These are phyloP conservation scores for Dolichallabes microphthalmus DNA, from an alignment of 2,113 vertebrate species.

Conservation along the genomic window DNA sequence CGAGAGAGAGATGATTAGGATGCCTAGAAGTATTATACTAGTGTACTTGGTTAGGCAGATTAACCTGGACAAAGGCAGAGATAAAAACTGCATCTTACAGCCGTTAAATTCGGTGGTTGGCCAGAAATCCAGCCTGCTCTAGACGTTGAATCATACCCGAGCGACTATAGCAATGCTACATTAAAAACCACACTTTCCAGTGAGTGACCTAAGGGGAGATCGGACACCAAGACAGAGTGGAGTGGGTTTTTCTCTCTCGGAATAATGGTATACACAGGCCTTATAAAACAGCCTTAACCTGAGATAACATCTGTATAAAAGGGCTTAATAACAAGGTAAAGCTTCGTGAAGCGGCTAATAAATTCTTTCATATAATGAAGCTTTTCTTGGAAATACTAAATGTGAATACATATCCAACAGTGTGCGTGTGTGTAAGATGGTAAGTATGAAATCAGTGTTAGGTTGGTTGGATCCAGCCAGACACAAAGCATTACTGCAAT, in stretches of 20 bases:
- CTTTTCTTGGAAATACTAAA: not conserved
- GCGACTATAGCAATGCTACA: not conserved
- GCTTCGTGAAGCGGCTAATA: not conserved
- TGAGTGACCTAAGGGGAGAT: conserved; percentile 3
- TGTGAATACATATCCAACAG: not conserved
- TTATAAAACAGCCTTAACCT: not conserved
- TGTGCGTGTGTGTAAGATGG: not conserved
- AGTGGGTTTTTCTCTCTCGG: not conserved
- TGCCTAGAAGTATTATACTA: not conserved
- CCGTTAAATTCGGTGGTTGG: not conserved
- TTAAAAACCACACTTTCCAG: conserved; percentile 21
- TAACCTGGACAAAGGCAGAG: not conserved
- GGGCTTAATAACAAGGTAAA: not conserved
- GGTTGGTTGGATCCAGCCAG: not conserved
- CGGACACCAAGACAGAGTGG: conserved; percentile 7
- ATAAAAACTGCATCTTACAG: not conserved
- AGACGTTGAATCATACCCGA: not conserved
- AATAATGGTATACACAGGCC: not conserved
- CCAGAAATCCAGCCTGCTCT: conserved; percentile 6
- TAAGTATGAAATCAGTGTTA: not conserved
- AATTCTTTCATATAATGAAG: not conserved
- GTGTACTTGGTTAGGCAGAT: not conserved
- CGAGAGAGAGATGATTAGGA: conserved; percentile 2
- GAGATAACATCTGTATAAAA: not conserved
- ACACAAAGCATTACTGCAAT: not conserved